Percentiles rank a stretch among this genome's conserved stretches.
Conservation (phyloP, 2,888 invertebrate species). For the Caenorhabditis plicata region DNA sequence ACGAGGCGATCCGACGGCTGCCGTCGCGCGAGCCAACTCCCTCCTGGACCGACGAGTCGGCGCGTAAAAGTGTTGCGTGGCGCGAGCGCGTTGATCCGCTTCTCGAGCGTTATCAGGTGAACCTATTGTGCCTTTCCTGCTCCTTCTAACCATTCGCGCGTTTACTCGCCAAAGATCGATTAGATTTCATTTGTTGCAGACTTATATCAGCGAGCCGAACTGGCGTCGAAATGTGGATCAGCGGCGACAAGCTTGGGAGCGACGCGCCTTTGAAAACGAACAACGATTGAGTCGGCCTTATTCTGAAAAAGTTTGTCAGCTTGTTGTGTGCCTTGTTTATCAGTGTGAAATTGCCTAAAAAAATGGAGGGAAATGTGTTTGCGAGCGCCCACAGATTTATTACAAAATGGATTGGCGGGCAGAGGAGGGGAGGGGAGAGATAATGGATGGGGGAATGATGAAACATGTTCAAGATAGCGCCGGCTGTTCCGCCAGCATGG, state of each 20-base stretch:
- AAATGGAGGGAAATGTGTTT: conserved; percentile 4
- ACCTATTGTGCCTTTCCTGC: not conserved
- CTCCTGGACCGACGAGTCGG: conserved; percentile 45
- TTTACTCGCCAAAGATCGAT: too few species aligned
- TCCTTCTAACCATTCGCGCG: not conserved
- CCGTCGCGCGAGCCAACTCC: conserved; percentile 43
- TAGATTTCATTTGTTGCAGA: conserved; percentile 33
- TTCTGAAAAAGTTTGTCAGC: conserved; percentile 48
- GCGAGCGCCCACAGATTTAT: too few species aligned
- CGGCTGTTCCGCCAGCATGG: conserved; percentile 54
- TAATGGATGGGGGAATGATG: conserved; percentile 5
- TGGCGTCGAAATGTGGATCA: conserved; percentile 58
- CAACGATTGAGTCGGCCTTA: conserved; percentile 51
- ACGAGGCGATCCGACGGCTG: conserved; percentile 50
- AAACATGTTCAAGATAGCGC: conserved; percentile 36
- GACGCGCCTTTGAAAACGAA: conserved; percentile 53
- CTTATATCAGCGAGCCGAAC: conserved; percentile 58
- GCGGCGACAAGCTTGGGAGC: conserved; percentile 57
- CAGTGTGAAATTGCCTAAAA: not conserved
- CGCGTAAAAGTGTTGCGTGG: conserved; percentile 51
- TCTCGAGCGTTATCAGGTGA: conserved; percentile 42
- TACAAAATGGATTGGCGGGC: too few species aligned
- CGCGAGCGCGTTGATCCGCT: conserved; percentile 47
- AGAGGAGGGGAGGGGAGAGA: conserved; percentile 1
- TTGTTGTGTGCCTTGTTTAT: not conserved